A percentile compares a stretch with the other conserved stretches of the same genome.
Conservation (phyloP, 2,797 vertebrate genomes). For the Coregonus sp. region DNA sequence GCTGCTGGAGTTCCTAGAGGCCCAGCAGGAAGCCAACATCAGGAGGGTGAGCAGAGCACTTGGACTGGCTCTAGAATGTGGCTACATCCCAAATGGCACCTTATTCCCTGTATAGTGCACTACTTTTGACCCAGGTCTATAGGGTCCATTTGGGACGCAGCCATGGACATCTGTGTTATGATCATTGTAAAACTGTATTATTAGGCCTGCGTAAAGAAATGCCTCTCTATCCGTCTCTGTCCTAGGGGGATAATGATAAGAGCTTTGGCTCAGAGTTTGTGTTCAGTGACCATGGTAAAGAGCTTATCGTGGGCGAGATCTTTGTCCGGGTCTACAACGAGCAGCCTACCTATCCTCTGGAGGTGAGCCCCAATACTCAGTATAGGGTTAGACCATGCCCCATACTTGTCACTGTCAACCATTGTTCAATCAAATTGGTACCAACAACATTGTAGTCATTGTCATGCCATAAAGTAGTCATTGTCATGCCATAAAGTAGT, state of each 20-base stretch:
- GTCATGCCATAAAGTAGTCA: too few relatives aligned
- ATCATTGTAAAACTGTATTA: not conserved
- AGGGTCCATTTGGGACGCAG: too few relatives aligned
- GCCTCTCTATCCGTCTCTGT: not conserved
- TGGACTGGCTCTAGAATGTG: too few relatives aligned
- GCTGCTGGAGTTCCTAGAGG: constrained; percentile 93
- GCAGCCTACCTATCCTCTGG: constrained; percentile 91
- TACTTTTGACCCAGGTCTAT: too few relatives aligned
- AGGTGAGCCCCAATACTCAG: constrained; percentile 74
- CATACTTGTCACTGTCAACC: not conserved
- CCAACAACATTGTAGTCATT: not conserved
- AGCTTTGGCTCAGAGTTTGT: constrained; percentile 93
- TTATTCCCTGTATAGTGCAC: too few relatives aligned
- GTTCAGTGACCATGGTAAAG: constrained; percentile 92
- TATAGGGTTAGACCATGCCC: not conserved
- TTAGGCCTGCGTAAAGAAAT: not conserved
- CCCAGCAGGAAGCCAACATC: constrained; percentile 92
- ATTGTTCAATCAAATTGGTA: too few relatives aligned
- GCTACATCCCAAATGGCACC: too few relatives aligned
- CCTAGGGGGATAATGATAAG: constrained; percentile 93
- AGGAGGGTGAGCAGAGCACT: constrained; percentile 81
- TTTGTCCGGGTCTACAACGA: constrained; percentile 98
- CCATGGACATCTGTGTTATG: not conserved
- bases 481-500: too few relatives aligned
- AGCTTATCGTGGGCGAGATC: constrained; percentile 97